Base-by-base conservation (phyloP, 2,797 vertebrate species). In the Karalla daura region DNA sequence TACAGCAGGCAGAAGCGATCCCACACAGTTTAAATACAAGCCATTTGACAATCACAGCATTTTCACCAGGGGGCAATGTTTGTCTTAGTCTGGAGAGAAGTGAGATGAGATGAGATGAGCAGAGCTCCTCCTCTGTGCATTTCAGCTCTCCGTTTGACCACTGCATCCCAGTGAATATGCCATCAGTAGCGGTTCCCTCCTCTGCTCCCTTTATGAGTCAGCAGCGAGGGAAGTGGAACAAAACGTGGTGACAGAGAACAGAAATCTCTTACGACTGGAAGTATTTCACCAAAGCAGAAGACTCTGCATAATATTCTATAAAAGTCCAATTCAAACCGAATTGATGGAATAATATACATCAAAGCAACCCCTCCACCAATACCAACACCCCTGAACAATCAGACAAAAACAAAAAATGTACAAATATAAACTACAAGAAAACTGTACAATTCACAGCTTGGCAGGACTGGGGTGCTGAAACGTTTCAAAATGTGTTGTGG, bases 311-410 rank as follows among this genome's bases (percentile, higher is more conserved):
- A 93, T 91, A 87, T 86, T 90, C 90, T 94, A 94, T 90, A 96
- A 93, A 96, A 95, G 76, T 91, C 89, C 94, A 95, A 94, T 95
- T 95, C 94, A 91, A 94, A 95, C 90, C 58, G 92, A 96, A 96
- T 93, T 93, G 93, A 95, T 93, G 91, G 89, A 92, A 91, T 89
- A 91, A 86, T 86, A 87, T 81, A 92, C 90, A 92, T 89, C 86
- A 84, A 94, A 91, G 87, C 87, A 87, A 90, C 90, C 89, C 68
- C 50, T 62, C 52, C 69, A n/a, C 18, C 13, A 13, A 59, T 49
- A 18, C 35, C 55, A 18, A 15, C 58, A 52, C 56, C 52, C 54
- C 36, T 77, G 90, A 86, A 74, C 73, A 78, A 25, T 84, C 63
- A 81, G 89, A 92, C 89, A 88, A 91, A 91, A 77, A 88, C 91